Percentiles rank a stretch among this genome's conserved stretches.
Conservation (phyloP, 1,140 invertebrate species). For the Macrobrachium nipponense region DNA sequence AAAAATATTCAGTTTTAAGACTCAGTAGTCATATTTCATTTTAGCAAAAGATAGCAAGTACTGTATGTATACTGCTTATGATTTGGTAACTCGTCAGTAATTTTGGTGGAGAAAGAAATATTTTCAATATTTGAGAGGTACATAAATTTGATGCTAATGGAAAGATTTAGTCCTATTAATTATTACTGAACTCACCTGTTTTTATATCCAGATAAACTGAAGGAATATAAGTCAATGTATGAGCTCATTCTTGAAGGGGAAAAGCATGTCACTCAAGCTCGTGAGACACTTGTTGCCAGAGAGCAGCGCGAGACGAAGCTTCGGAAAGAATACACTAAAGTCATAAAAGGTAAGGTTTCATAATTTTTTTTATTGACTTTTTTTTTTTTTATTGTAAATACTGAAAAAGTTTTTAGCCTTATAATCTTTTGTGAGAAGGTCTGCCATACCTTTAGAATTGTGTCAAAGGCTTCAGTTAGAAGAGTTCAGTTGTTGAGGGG, state of each 20-base stretch:
- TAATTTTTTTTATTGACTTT: not conserved
- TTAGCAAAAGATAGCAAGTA: too few relatives aligned
- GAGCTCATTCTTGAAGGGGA: constrained; percentile 73
- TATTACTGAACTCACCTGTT: not conserved
- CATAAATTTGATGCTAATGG: not conserved
- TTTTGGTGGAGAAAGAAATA: too few relatives aligned
- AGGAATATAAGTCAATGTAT: constrained; percentile 71
- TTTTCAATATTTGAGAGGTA: too few relatives aligned
- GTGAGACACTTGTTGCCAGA: constrained; percentile 69
- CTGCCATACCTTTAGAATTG: too few relatives aligned
- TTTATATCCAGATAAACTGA: constrained; percentile 68
- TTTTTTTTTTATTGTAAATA: not conserved
- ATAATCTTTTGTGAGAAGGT: too few relatives aligned
- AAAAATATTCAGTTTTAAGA: too few relatives aligned
- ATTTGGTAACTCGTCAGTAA: too few relatives aligned
- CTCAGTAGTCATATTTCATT: too few relatives aligned
- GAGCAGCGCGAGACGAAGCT: constrained; percentile 70
- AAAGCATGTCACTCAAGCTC: constrained; percentile 70
- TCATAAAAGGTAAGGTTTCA: constrained; percentile 66
- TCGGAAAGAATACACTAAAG: constrained; percentile 71
- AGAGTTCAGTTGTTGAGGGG: too few relatives aligned
- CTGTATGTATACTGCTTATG: too few relatives aligned
- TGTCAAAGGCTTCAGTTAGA: too few relatives aligned
- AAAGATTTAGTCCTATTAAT: not conserved
- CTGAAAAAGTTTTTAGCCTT: too few relatives aligned